Base-by-base conservation (phyloP, 2,113 vertebrate genomes). In the Dicrurus megarhynchus region DNA sequence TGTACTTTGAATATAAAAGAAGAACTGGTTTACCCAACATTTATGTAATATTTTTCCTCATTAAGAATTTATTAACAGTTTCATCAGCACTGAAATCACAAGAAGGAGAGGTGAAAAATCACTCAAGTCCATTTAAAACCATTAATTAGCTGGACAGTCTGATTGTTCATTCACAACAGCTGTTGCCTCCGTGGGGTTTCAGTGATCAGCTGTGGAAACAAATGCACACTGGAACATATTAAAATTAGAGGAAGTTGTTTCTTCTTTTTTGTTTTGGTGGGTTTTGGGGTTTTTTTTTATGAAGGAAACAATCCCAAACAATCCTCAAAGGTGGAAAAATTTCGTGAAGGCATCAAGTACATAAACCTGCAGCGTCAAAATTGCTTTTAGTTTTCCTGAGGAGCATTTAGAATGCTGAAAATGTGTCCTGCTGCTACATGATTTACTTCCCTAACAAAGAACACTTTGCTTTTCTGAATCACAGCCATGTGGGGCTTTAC, bases 51-150 rank as follows among this genome's bases (percentile, higher is more conserved):
- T 81, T 89, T 39, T 84, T 81, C 41, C 53, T 79, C 52, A 68
- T 87, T 89, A 94, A 81, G 32, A 60, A 63, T 84, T 95, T 93
- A 81, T 87, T 89, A 92, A 60, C 44, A 52, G 12, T 55, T 63
- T 87, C 76, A 87, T 44, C 1, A 5, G 60, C 41, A 53, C 33
- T 42, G 23, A 91, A 81, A 70, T 78, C 33, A 44, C 28, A 67
- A 81, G 50, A 59, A 74, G 16, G 13, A 44, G 46, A 6, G 10
- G 26, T 9, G 2, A 11, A 39, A 67, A 69, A 9, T 1, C 23
- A 1, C 1, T 9, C 32, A 69, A 63, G 60, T 81, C 73, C 35
- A 73, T 89, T 91, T 68, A 57, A 92, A 92, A n/a, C 44, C 24
- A 64, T 73, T 87, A 79, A 87, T 94, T 94, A 92, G 21, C 26